Conservation (phyloP, 2,797 vertebrate species). For the Sebastes elongatus region DNA sequence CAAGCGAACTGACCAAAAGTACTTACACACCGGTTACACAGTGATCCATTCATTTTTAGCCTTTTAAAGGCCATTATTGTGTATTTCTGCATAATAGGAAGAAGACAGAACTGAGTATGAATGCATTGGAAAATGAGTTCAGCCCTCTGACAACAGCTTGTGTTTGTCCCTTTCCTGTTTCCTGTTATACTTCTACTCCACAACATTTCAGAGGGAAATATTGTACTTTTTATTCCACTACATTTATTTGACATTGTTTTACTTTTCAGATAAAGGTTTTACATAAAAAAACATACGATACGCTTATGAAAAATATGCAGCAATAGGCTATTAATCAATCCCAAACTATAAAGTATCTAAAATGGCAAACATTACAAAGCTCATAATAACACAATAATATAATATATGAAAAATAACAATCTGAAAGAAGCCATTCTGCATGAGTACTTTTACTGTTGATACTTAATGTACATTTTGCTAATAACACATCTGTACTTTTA, state of each 20-base stretch:
- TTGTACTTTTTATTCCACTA: not conserved
- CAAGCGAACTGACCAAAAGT: constrained; percentile 2
- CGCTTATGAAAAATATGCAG: not conserved
- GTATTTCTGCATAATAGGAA: not conserved
- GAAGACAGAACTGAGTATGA: not conserved
- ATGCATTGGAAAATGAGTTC: not conserved
- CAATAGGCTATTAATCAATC: not conserved
- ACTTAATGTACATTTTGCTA: no score
- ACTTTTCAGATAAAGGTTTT: not conserved
- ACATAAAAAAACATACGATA: not conserved
- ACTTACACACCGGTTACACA: constrained; percentile 1
- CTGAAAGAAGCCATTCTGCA: not conserved
- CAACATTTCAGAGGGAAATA: not conserved
- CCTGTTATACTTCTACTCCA: not conserved
- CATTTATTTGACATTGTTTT: not conserved
- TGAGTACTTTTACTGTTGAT: no score
- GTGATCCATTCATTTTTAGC: not conserved
- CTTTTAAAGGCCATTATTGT: not conserved
- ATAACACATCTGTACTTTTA: no score
- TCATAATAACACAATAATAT: not conserved
- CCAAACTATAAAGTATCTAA: not conserved
- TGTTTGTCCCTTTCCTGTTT: not conserved
- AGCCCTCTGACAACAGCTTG: not conserved
- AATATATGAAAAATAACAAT: not conserved
- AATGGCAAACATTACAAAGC: not conserved